These are phyloP conservation scores for Pangasius larnaudii DNA, from an alignment of 2,797 vertebrate species.

Conservation along the genomic window DNA sequence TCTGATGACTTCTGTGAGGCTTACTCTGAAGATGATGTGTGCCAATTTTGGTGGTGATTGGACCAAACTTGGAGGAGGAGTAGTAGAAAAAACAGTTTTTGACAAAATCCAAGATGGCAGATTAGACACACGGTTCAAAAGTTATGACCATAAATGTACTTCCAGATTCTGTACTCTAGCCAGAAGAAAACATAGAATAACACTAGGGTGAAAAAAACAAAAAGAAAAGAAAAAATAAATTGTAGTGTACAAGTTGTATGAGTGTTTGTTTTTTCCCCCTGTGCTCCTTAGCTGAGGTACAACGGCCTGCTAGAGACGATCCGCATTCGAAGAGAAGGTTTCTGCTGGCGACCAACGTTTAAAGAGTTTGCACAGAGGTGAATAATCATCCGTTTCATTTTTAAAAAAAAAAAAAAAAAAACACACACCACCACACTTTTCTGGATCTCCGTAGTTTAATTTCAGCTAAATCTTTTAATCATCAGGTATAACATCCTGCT, in stretches of 20 bases:
- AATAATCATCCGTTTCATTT: neutral
- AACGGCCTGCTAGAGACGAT: constrained; percentile 80
- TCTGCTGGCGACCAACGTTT: constrained; percentile 78
- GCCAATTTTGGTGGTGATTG: too few relatives aligned
- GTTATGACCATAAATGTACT: too few relatives aligned
- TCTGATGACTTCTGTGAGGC: too few relatives aligned
- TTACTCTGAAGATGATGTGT: too few relatives aligned
- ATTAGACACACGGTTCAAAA: too few relatives aligned
- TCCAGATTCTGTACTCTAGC: too few relatives aligned
- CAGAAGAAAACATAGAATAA: too few relatives aligned
- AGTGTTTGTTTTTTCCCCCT: neutral
- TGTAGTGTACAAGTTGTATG: neutral
- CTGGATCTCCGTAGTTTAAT: neutral
- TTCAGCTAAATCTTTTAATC: constrained; percentile 18
- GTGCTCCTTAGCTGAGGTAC: constrained; percentile 70
- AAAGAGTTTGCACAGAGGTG: constrained; percentile 77
- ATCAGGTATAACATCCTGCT: constrained; percentile 76
- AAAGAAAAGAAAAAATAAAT: neutral
- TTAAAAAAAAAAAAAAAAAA: neutral
- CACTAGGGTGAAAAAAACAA: neutral
- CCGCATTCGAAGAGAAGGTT: constrained; percentile 77
- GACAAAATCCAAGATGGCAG: too few relatives aligned
- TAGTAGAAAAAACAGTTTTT: too few relatives aligned
- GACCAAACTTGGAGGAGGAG: too few relatives aligned
- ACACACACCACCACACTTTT: neutral